These are phyloP conservation scores for Luscinia megarhynchos DNA, from an alignment of 2,797 vertebrate genomes.

Conservation along the genomic window DNA sequence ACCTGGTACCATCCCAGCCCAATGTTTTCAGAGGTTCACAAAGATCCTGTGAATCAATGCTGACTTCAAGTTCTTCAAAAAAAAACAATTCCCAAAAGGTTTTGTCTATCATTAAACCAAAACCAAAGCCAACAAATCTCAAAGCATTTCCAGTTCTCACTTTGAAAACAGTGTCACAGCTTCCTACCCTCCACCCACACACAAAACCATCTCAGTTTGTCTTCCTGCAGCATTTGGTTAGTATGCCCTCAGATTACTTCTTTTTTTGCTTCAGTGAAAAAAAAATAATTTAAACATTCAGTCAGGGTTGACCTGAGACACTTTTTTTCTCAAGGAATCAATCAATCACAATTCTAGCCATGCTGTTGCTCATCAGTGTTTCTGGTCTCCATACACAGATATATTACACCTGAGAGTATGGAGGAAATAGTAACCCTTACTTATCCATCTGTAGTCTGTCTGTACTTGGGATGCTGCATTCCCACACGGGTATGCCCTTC, in stretches of 20 bases:
- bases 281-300: background rate
- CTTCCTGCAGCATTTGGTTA: background rate
- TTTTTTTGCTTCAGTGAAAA: background rate
- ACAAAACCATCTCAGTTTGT: background rate
- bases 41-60: background rate
- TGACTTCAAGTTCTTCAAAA: background rate
- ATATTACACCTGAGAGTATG: background rate
- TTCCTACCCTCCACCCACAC: background rate
- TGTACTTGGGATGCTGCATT: background rate
- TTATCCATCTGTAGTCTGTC: background rate
- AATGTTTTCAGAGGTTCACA: background rate
- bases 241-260: background rate
- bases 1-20: background rate
- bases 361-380: background rate
- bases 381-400: background rate
- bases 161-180: background rate
- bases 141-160: slow-evolving; percentile 38
- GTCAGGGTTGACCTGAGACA: background rate
- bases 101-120: background rate
- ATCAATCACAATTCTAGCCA: background rate
- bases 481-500: accelerated
- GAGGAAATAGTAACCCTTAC: background rate
- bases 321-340: background rate
- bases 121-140: slow-evolving; percentile 5
- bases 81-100: background rate